Evolutionary conservation across 2,113 vertebrate species (phyloP).

Genomic region (Laticauda colubrina): DNA sequence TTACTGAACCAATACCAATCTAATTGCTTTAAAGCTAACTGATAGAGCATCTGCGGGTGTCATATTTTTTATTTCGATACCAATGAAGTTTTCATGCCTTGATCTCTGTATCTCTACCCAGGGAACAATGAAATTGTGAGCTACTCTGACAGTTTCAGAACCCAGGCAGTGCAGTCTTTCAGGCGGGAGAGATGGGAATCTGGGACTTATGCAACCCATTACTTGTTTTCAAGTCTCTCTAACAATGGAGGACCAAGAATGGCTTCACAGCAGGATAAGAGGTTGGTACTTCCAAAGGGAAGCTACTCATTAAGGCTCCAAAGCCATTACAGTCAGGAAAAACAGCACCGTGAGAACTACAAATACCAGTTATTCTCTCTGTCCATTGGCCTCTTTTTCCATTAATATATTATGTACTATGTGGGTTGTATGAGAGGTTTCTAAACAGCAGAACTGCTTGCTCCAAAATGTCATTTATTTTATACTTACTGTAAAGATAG

Average conservation of each 20-base stretch:
- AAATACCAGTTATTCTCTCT: rapidly evolving
- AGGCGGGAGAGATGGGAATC: slow-evolving; percentile 18
- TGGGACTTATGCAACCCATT: slow-evolving; percentile 3
- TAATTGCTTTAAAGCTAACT: slow-evolving; percentile 57
- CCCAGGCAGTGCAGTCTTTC: slow-evolving; percentile 30
- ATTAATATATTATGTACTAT: background rate
- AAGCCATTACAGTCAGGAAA: slow-evolving; percentile 28
- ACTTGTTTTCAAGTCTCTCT: slow-evolving; percentile 28
- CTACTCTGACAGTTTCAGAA: slow-evolving; percentile 23
- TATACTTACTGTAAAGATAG: rapidly evolving
- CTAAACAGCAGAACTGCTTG: background rate
- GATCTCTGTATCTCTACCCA: slow-evolving; percentile 42
- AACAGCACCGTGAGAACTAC: background rate
- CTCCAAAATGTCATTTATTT: background rate
- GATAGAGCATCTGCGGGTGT: slow-evolving; percentile 11
- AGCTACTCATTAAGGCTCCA: slow-evolving; percentile 23
- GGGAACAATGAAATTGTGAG: slow-evolving; percentile 38
- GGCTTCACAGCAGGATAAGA: slow-evolving; percentile 33
- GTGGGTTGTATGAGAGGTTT: background rate
- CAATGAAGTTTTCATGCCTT: slow-evolving; percentile 40
- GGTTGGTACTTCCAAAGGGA: slow-evolving; percentile 3
- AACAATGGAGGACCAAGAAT: background rate
- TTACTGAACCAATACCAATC: slow-evolving; percentile 12
- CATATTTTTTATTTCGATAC: slow-evolving; percentile 48
- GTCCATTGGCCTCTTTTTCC: background rate